Evolutionary conservation across 2,113 vertebrate genomes (phyloP), one percentile per base, ranked within the genome.

Genomic region (Lanius ludovicianus): DNA sequence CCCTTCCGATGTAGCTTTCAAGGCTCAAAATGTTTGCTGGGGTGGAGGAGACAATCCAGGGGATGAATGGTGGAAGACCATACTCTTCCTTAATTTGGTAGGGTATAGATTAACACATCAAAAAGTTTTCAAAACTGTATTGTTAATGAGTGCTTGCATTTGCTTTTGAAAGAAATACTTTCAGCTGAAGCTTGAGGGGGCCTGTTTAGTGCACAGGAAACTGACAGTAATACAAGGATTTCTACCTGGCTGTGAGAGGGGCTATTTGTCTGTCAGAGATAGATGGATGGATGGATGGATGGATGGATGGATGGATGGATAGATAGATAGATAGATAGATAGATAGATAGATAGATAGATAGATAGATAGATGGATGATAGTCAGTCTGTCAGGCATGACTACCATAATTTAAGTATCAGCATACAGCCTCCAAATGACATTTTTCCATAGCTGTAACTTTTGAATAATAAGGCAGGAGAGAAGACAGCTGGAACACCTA

Each of bases 111-210:
- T 24, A 42, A 60, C 6, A 2, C 8, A 65, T 24, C 33, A 35
- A 77, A 65, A 30, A 7, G 5, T 37, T 68, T 82, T 42, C 25
- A 77, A 83, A 93, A 50, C 3, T 0, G 0, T 27, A 25, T 31
- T 39, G 9, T 50, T 46, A 67, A 25, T 13, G 23, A 55, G 33
- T 0, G 0, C 13, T 62, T 53, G 25, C 7, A 42, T 46, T 84
- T 9, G 6, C 7, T 20, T 86, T 76, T 74, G 55, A 87, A 89
- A 74, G 7, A 84, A 88, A 70, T 15, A 50, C 6, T 87, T 69
- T 55, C n/a, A 86, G 37, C 25, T 39, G 41, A 17, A 5, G 1
- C 17, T 59, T 35, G 23, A 82, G 49, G 11, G 8, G 9, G 4
- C 5, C 4, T 59, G 28, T 23, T 85, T 20, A 78, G 41, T 3